Evolutionary conservation across 2,113 vertebrate genomes (phyloP).

Genomic region (Danionella cerebrum): DNA sequence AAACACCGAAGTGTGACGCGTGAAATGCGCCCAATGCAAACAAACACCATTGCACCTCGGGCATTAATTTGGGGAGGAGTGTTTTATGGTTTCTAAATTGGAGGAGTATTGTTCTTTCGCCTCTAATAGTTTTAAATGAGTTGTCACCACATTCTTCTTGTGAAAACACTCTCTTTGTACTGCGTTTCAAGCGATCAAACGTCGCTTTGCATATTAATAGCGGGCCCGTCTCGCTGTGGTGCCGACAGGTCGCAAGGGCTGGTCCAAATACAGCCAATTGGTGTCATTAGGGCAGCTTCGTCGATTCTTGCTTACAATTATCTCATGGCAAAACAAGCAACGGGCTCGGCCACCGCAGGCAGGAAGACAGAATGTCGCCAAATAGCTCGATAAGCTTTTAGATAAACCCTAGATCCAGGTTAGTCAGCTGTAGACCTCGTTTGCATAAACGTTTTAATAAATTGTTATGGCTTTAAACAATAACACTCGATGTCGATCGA

Average conservation of each 20-base stretch:
- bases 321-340: conserved; percentile 33
- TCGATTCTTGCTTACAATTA: conserved; percentile 39
- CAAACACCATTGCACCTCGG: conserved; percentile 52
- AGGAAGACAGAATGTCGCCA: conserved; percentile 42
- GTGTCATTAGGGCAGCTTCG: conserved; percentile 41
- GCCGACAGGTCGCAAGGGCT: conserved; percentile 51
- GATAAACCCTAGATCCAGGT: conserved; percentile 19
- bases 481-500: no score
- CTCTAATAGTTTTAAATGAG: conserved; percentile 71
- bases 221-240: conserved; percentile 38
- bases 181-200: conserved; percentile 54
- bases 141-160: conserved; percentile 58
- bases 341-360: conserved; percentile 27
- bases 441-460: not conserved
- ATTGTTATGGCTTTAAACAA: not conserved
- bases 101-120: conserved; percentile 53
- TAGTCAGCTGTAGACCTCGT: not conserved
- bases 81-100: conserved; percentile 60
- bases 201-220: conserved; percentile 62
- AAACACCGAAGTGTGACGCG: conserved; percentile 46
- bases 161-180: conserved; percentile 62
- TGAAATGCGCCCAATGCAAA: conserved; percentile 50
- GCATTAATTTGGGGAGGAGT: conserved; percentile 61
- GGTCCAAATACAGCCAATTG: conserved; percentile 46
- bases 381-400: conserved; percentile 33